Base-by-base conservation (phyloP, 1,140 invertebrate genomes). In the Phocides pigmalion region DNA sequence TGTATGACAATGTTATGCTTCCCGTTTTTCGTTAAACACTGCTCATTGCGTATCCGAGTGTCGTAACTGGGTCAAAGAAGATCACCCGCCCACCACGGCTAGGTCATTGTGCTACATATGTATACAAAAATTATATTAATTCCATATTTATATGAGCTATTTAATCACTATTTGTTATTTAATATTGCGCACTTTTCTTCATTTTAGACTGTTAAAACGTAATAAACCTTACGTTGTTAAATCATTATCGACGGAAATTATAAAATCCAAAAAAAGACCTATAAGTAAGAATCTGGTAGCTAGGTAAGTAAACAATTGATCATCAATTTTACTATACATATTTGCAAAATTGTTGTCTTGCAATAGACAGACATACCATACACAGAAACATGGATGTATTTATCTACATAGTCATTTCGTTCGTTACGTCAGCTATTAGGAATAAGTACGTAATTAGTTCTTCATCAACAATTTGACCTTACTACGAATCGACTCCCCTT, bases 41-140 rank as follows among this genome's bases (percentile, higher is more conserved):
- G 39, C 50, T 9, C 42, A 35, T 19, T 59, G 28, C 39, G 42
- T 56, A 66, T 22, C 49, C 58, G 53, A 70, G 68, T 54, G 32
- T 32, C 32, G 39, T 65, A 78, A 77, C 68, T 83, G 66, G 81
- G 82, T 79, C 82, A 76, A 61, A 44, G 65, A 69, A 70, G 56
- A 70, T 77, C 68, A 69, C 65, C 62, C 67, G 73, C 70, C 74
- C 69, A 73, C 64, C 53, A 46, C 50, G 9, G 62, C 41, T 61
- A 56, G 73, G 68, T 75, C 71, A 72, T 63, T 51, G 74, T 70
- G 78, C 69, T 78, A 81, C 50, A 68, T 72, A 42, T 63, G n/a
- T n/a, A n/a, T n/a, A 20, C 15, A 47, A 25, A 47, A 47, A 47
- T 4, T 25, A 46, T 46, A 25, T 22, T 25, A 20, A 47, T 47